Conservation (phyloP, 2,797 vertebrate species). For the Florisuga fusca region DNA sequence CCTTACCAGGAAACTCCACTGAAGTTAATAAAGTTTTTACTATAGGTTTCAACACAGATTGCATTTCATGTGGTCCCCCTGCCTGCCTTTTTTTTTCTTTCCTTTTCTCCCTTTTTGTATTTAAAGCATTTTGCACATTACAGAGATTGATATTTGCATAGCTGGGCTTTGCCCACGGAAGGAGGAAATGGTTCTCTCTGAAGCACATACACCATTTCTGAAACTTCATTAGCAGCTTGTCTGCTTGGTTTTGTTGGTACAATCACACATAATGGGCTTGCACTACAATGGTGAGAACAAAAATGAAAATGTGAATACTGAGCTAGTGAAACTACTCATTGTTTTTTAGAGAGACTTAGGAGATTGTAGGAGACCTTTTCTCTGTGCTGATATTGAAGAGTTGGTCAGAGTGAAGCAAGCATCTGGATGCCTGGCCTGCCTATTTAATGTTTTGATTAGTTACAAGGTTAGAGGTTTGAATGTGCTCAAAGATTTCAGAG, state of each 20-base stretch:
- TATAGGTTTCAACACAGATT: not conserved
- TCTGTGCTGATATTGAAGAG: fast-evolving
- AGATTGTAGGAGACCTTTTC: not conserved
- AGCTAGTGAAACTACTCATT: not conserved
- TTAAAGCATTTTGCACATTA: not conserved
- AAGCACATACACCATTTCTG: not conserved
- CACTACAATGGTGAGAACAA: not conserved
- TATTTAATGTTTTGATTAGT: not conserved
- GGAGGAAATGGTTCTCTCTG: not conserved
- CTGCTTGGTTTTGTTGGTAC: not conserved
- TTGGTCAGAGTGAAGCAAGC: not conserved
- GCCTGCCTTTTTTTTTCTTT: fast-evolving
- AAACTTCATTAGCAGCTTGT: not conserved
- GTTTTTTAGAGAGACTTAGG: not conserved
- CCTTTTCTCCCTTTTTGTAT: not conserved
- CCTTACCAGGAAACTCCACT: not conserved
- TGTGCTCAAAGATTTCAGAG: not conserved
- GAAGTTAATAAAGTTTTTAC: not conserved
- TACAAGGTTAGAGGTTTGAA: not conserved
- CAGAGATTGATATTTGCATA: not conserved
- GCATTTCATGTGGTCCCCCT: fast-evolving
- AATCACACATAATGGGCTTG: not conserved
- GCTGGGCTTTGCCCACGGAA: not conserved
- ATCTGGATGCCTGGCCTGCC: not conserved
- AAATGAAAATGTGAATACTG: not conserved